Evolutionary conservation across 2,797 vertebrate species (phyloP).

Genomic region (Hephaestus fuliginosus): DNA sequence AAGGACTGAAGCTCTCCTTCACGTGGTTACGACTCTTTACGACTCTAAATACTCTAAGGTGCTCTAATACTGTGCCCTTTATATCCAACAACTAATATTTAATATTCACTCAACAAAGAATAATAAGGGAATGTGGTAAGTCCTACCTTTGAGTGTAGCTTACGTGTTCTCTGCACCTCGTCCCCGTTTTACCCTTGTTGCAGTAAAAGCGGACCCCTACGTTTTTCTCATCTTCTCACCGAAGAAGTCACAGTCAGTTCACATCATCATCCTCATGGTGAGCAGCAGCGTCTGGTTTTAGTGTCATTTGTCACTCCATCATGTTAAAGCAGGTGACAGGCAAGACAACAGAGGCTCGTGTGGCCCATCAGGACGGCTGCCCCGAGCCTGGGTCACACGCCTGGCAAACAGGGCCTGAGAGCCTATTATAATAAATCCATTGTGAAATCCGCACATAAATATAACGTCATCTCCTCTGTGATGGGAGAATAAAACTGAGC

Average conservation of each 20-base stretch:
- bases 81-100: neutral
- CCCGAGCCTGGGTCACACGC: conserved; percentile 61
- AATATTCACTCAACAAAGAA: neutral
- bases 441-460: conserved; percentile 77
- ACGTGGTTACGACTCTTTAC: neutral
- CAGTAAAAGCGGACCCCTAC: conserved; percentile 13
- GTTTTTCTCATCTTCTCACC: conserved; percentile 34
- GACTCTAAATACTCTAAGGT: neutral
- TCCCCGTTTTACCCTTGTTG: conserved; percentile 2
- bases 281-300: conserved; percentile 18
- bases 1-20: conserved; percentile 24
- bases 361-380: conserved; percentile 33
- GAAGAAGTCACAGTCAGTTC: conserved; percentile 11
- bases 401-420: conserved; percentile 46
- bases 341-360: conserved; percentile 42
- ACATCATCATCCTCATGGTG: conserved; percentile 34
- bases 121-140: neutral
- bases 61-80: neutral
- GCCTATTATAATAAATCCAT: conserved; percentile 77
- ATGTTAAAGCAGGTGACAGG: conserved; percentile 48
- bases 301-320: conserved; percentile 39
- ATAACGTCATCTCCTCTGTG: conserved; percentile 70
- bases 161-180: conserved; percentile 16
- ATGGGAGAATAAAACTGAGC: conserved; percentile 18
- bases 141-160: conserved; percentile 60